Base-by-base conservation (phyloP, 2,113 vertebrate species). In the Pipra filicauda region DNA sequence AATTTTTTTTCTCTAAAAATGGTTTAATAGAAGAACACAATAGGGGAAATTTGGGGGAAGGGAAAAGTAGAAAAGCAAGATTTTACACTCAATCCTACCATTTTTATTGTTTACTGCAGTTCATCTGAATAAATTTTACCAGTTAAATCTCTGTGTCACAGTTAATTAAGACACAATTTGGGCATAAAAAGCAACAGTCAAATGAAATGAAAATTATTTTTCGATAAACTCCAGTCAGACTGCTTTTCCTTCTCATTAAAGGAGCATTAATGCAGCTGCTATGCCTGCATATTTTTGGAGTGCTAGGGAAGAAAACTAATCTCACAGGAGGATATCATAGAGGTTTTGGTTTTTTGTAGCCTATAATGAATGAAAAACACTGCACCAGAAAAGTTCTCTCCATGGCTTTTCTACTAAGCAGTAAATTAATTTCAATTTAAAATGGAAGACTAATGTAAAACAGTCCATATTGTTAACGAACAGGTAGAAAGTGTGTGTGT, bases 181-280 rank as follows among this genome's bases (percentile, higher is more conserved):
- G 43, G 57, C 46, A 82, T 58, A 88, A 67, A 94, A 91, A 89
- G 15, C 79, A 94, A 76, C 30, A 75, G 57, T 55, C 48, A 91
- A 96, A 92, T 77, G n/a, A 96, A 97, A 96, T 66, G 19, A 97
- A 96, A 91, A 89, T 95, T 91, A 93, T 95, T 96, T 94, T 95
- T 81, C 3, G 17, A 92, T 86, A 96, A 96, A 91, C 59, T 94
- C 67, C 44, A 96, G 78, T 92, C 79, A 79, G 77, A 95, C 55
- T 81, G 73, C 8, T 95, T 83, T 91, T 89, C 79, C 41, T 91
- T 95, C 67, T 95, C 77, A 92, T 95, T 91, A 97, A 97, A 94
- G 61, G 82, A 97, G 92, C 24, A 94, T 85, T 91, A 93, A 93
- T 89, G 77, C 43, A 90, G 35, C 78, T 96, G 89, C 43, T 95